Percentiles rank a stretch among this genome's conserved stretches.
Conservation (phyloP, 2,888 invertebrate genomes). For the Rhagonycha fulva region DNA sequence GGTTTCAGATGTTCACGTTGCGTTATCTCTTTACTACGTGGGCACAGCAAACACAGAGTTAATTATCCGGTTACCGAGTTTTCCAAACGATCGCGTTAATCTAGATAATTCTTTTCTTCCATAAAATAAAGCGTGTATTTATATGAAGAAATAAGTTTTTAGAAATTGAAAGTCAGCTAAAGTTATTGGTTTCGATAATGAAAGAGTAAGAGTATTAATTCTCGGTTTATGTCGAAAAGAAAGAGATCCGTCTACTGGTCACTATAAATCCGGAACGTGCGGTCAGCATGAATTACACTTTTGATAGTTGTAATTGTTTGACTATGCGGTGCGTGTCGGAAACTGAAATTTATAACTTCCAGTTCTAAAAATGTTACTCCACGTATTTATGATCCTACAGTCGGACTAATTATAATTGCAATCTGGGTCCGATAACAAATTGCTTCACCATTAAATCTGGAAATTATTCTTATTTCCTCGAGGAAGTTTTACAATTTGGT, state of each 20-base stretch:
- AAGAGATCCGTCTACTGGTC: constrained; percentile 31
- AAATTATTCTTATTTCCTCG: constrained; percentile 39
- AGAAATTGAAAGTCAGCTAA: constrained; percentile 32
- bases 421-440: constrained; percentile 34
- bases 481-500: constrained; percentile 37
- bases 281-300: constrained; percentile 49
- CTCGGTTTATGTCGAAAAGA: constrained; percentile 38
- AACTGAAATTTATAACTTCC: constrained; percentile 41
- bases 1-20: constrained; percentile 28
- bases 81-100: constrained; percentile 38
- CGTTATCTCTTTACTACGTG: constrained; percentile 28
- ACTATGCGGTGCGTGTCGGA: constrained; percentile 46
- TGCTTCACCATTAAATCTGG: constrained; percentile 30
- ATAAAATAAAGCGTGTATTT: constrained; percentile 33
- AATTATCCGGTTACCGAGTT: constrained; percentile 37
- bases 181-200: constrained; percentile 25
- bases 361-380: constrained; percentile 14
- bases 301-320: constrained; percentile 51
- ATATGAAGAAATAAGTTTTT: constrained; percentile 29
- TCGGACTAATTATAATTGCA: constrained; percentile 29
- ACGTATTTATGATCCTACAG: constrained; percentile 13
- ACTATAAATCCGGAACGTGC: constrained; percentile 47
- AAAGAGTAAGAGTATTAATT: constrained; percentile 40
- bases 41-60: constrained; percentile 23
- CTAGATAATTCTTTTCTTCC: constrained; percentile 38